A percentile compares a stretch with the other conserved stretches of the same genome.
These are phyloP conservation scores for Pantelozetes paolii DNA, from an alignment of 2,888 invertebrate species.

Conservation along the genomic window DNA sequence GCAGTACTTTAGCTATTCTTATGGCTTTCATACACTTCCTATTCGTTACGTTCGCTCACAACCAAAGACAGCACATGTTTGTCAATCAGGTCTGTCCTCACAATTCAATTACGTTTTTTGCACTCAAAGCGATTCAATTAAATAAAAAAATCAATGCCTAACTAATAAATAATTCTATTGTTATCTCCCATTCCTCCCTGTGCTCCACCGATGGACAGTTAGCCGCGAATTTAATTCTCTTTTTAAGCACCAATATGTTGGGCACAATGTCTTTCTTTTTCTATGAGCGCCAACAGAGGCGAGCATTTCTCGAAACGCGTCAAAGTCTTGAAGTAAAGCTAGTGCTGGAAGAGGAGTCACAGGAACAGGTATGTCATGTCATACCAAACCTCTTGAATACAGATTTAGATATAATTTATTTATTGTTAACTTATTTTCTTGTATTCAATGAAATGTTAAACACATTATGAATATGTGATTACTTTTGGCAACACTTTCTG, in stretches of 20 bases:
- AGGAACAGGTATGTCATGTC: slow-evolving; percentile 67
- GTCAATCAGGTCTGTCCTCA: slow-evolving; percentile 34
- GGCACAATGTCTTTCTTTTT: slow-evolving; percentile 69
- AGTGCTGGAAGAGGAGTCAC: slow-evolving; percentile 86
- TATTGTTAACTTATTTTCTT: too few species aligned
- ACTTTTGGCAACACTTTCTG: too few species aligned
- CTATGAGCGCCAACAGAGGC: slow-evolving; percentile 77
- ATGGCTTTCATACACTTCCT: slow-evolving; percentile 47
- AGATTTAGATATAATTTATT: neutral
- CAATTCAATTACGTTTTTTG: too few species aligned
- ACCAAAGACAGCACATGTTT: slow-evolving; percentile 19
- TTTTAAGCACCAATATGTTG: slow-evolving; percentile 68
- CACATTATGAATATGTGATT: too few species aligned
- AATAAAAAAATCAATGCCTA: neutral
- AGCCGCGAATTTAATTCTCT: slow-evolving; percentile 65
- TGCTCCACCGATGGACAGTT: slow-evolving; percentile 57
- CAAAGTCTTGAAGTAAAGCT: slow-evolving; percentile 85
- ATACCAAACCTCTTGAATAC: neutral
- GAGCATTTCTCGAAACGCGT: slow-evolving; percentile 82
- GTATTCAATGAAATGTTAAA: too few species aligned
- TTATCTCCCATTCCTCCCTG: neutral
- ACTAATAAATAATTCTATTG: neutral
- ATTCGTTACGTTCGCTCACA: slow-evolving; percentile 37
- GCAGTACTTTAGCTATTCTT: slow-evolving; percentile 46
- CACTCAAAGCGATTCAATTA: neutral